Conservation (phyloP, 2,888 invertebrate species). For the Epistrophella euchroma region DNA sequence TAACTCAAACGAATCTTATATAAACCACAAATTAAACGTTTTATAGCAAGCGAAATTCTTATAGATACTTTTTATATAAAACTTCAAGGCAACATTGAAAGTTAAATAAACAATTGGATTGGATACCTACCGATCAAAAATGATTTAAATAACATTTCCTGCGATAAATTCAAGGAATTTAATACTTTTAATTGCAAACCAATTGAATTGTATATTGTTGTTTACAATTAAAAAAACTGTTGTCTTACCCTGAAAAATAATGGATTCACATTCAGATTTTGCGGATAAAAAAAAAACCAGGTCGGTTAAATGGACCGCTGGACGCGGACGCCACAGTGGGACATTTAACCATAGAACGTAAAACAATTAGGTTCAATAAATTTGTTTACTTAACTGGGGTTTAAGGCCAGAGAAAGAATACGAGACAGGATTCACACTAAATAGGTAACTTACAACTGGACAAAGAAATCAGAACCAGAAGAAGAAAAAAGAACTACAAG, state of each 20-base stretch:
- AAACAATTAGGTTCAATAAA: too few relatives aligned
- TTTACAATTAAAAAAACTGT: slow-evolving; percentile 35
- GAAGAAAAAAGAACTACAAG: too few relatives aligned
- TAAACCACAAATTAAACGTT: slow-evolving; percentile 23
- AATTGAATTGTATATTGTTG: slow-evolving; percentile 50
- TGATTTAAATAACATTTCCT: slow-evolving; percentile 38
- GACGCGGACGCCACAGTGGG: slow-evolving; percentile 1
- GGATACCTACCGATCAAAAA: slow-evolving; percentile 27
- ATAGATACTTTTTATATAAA: background rate
- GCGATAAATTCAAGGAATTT: slow-evolving; percentile 31
- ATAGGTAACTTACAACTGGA: too few relatives aligned
- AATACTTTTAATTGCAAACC: slow-evolving; percentile 39
- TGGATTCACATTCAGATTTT: slow-evolving; percentile 50
- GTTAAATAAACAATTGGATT: slow-evolving; percentile 46
- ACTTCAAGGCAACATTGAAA: slow-evolving; percentile 34
- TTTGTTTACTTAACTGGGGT: too few relatives aligned
- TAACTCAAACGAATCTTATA: slow-evolving; percentile 28
- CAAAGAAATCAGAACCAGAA: too few relatives aligned
- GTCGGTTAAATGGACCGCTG: slow-evolving; percentile 34
- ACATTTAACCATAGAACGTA: background rate
- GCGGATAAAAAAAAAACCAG: slow-evolving; percentile 52
- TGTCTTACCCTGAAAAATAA: slow-evolving; percentile 40
- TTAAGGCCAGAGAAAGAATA: too few relatives aligned
- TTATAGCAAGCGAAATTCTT: slow-evolving; percentile 16
- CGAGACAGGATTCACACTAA: too few relatives aligned